Evolutionary conservation across 2,113 vertebrate genomes (phyloP).

Genomic region (Brachionichthys hirsutus): DNA sequence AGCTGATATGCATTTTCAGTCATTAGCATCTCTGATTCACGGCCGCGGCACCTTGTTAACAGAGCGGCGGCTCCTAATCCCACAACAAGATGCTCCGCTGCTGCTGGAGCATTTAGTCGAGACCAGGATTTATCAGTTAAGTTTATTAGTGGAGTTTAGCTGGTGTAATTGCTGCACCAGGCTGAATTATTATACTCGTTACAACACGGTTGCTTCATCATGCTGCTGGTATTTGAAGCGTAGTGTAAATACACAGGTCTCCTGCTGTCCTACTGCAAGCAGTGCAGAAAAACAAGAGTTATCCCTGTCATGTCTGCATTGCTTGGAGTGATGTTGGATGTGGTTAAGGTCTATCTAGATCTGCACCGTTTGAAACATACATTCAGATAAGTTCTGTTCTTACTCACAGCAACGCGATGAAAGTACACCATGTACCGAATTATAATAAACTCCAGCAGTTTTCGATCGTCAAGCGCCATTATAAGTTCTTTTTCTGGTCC

Average conservation of each 20-base stretch:
- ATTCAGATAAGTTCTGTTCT: too few species aligned
- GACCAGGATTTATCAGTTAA: slow-evolving; percentile 82
- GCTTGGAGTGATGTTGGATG: too few species aligned
- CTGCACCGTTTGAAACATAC: too few species aligned
- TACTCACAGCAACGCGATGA: too few species aligned
- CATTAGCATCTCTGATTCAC: slow-evolving; percentile 91
- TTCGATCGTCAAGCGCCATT: not conserved
- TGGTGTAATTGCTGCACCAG: slow-evolving; percentile 14
- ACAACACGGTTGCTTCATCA: not conserved
- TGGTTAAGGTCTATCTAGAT: too few species aligned
- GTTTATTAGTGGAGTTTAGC: slow-evolving; percentile 5
- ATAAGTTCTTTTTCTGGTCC: not conserved
- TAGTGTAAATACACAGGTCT: not conserved
- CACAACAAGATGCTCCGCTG: slow-evolving; percentile 16
- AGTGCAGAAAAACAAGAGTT: not conserved
- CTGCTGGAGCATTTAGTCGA: slow-evolving; percentile 80
- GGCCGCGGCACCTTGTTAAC: slow-evolving; percentile 69
- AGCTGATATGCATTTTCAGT: slow-evolving; percentile 92
- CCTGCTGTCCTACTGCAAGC: not conserved
- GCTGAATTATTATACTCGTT: slow-evolving; percentile 4
- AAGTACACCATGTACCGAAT: not conserved
- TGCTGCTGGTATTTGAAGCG: not conserved
- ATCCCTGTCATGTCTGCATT: too few species aligned
- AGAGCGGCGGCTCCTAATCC: slow-evolving; percentile 43
- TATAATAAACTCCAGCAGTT: not conserved